A percentile compares a stretch with the other conserved stretches of the same genome.
phyloP scores from a whole-genome alignment of 2,888 invertebrate species.

The Rhagonycha fulva region DNA sequence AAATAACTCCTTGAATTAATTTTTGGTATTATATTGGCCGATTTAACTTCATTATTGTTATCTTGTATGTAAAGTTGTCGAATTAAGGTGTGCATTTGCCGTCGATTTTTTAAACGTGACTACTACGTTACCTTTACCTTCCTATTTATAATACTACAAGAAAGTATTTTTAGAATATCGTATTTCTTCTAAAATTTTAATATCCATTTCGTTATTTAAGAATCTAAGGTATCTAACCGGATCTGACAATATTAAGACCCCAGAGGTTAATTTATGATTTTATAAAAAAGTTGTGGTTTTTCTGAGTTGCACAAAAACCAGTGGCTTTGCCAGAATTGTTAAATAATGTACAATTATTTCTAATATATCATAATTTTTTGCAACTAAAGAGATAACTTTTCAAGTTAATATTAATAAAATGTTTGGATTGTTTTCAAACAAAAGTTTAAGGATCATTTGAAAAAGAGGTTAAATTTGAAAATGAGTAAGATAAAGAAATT shows the following conservation, averaged over 20 bases:
- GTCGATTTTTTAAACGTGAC: background rate
- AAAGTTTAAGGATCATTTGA: too few relatives aligned
- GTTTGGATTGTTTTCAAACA: too few relatives aligned
- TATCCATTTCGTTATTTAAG: background rate
- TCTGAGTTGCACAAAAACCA: too few relatives aligned
- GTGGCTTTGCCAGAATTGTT: too few relatives aligned
- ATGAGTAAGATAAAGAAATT: too few relatives aligned
- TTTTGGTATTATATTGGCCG: background rate
- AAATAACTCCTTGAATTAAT: background rate
- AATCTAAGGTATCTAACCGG: background rate
- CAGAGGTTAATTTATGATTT: background rate
- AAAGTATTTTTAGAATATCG: background rate
- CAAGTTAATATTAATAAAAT: too few relatives aligned
- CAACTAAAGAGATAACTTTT: too few relatives aligned
- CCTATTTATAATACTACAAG: background rate
- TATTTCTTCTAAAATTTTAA: background rate
- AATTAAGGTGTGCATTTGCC: background rate
- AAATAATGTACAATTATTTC: too few relatives aligned
- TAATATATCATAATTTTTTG: too few relatives aligned
- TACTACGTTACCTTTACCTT: background rate
- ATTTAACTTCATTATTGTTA: background rate
- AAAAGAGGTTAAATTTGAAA: too few relatives aligned
- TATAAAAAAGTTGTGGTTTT: background rate
- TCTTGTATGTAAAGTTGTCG: background rate
- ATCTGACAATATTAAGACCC: background rate